Evolutionary conservation across 2,888 invertebrate species (phyloP).

Genomic region (Scotopteryx bipunctaria): DNA sequence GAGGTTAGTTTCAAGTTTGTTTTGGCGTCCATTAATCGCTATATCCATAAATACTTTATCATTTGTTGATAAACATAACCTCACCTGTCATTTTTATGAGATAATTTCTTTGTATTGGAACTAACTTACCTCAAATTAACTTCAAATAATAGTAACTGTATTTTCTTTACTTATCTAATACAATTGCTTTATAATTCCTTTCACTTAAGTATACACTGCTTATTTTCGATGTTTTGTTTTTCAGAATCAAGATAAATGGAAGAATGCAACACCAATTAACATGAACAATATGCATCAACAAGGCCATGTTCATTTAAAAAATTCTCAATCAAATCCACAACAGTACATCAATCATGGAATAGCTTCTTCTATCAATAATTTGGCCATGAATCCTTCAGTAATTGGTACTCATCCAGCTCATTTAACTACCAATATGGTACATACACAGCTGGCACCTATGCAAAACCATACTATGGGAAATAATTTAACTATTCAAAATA

Average conservation of each 20-base stretch:
- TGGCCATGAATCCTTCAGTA: constrained; percentile 77
- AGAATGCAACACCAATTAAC: constrained; percentile 86
- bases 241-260: constrained; percentile 94
- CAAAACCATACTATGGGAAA: constrained; percentile 77
- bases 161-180: too few species aligned
- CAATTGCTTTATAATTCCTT: too few species aligned
- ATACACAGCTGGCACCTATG: constrained; percentile 80
- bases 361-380: constrained; percentile 73
- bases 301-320: constrained; percentile 76
- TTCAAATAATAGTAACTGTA: too few species aligned
- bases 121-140: background rate
- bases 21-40: constrained; percentile 8
- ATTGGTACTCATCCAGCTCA: constrained; percentile 78
- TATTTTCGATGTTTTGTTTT: constrained; percentile 50
- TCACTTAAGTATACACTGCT: background rate
- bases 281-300: constrained; percentile 84
- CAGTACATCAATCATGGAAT: constrained; percentile 78
- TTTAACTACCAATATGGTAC: constrained; percentile 78
- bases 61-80: constrained; percentile 47
- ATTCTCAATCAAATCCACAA: constrained; percentile 80
- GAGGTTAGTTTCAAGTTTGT: constrained; percentile 86
- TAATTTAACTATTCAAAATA: constrained; percentile 72
- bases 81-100: constrained; percentile 27
- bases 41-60: constrained; percentile 19
- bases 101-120: background rate